Conservation (phyloP, 1,140 invertebrate species). For the Hylaeus volcanicus region DNA sequence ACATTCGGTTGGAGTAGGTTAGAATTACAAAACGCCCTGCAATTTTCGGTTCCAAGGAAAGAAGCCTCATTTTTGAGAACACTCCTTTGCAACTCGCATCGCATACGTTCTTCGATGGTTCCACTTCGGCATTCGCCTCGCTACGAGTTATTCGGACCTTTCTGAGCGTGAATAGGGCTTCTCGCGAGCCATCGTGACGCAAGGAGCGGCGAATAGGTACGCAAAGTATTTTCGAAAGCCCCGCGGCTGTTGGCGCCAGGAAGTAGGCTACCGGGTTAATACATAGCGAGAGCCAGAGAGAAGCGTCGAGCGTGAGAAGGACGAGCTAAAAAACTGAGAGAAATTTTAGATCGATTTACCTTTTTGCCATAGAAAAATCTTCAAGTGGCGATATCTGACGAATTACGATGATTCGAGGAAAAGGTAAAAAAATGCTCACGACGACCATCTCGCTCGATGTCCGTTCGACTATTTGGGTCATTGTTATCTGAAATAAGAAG, state of each 20-base stretch:
- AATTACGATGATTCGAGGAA: no score
- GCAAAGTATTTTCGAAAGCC: slow-evolving; percentile 76
- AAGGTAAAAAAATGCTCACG: no score
- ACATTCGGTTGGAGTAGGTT: no score
- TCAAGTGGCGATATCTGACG: no score
- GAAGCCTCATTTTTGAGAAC: not conserved
- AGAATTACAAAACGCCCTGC: no score
- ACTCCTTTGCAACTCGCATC: no score
- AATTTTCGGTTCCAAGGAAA: not conserved
- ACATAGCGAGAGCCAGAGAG: slow-evolving; percentile 38
- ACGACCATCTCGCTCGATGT: no score
- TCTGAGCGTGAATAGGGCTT: slow-evolving; percentile 43
- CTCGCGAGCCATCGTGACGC: slow-evolving; percentile 12
- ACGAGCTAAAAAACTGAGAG: slow-evolving; percentile 40
- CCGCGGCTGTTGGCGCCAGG: slow-evolving; percentile 58
- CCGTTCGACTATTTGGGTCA: no score
- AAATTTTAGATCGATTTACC: slow-evolving; percentile 25
- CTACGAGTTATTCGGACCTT: slow-evolving; percentile 17
- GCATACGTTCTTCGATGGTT: no score
- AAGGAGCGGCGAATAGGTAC: slow-evolving; percentile 49
- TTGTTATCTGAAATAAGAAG: no score
- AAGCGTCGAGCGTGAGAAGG: slow-evolving; percentile 13
- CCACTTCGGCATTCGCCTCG: not conserved
- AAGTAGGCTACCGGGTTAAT: slow-evolving; percentile 76
- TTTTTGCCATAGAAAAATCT: no score